Base-by-base conservation (phyloP, 2,888 invertebrate genomes). In the Sialis fuliginosa region DNA sequence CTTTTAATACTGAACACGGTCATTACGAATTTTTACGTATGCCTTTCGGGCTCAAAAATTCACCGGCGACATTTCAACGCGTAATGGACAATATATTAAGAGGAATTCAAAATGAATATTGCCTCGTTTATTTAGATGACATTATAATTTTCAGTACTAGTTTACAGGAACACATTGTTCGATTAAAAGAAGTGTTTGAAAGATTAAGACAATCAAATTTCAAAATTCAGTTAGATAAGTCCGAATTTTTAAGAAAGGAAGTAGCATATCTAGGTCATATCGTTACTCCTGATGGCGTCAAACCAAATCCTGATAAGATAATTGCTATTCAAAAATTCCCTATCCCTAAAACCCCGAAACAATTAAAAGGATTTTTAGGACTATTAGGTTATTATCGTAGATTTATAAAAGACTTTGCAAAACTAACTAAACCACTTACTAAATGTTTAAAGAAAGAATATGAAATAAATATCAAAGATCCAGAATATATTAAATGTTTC, bases 21-120 rank as follows among this genome's bases (percentile, higher is more conserved):
- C 57, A 58, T 46, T 53, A 54, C 32, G 55, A 58, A 48, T 59
- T 51, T 44, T 42, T 46, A 6, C 40, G 55, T 33, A 51, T 58
- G 51, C 50, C 53, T 8, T 52, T 55, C 45, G 56, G 56, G 1
- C 39, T 57, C 3, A 37, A 45, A 22, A 53, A 52, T 39, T 46
- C 51, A 4, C 55, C 56, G 0, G 45, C 48, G 1, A 55, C 53
- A 6, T 43, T 30, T 8, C 43, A 43, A n/a, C 5, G 43, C 9
- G 45, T 51, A 8, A 43, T 33, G 9, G 39, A 52, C n/a, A n/a
- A n/a, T n/a, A n/a, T 12, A 1, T 43, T 12, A n/a, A n/a, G 33
- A 5, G 43, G 13, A 10, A 7, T 43, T 1, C 12, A 53, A 6
- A 22, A 22, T 22, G 22, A 22, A 22, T 22, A 22, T 22, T 22